phyloP scores from a whole-genome alignment of 2,888 invertebrate genomes.

The Drymonia ruficornis region DNA sequence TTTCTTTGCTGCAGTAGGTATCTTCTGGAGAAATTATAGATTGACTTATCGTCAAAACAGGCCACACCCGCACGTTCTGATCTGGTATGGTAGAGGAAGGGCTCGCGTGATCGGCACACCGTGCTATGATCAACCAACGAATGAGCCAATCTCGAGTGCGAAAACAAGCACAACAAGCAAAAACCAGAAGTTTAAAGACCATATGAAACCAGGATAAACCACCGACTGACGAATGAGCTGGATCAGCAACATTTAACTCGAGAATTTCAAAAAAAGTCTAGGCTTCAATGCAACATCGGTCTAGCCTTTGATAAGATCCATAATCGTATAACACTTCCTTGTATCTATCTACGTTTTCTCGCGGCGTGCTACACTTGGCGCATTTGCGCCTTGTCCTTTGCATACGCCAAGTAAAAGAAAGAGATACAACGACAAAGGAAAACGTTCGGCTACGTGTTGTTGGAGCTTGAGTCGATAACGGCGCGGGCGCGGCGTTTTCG shows the following conservation, averaged over 20 bases:
- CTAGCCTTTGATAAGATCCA: conserved; percentile 27
- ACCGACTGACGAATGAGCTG: neutral
- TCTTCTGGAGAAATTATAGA: too few species aligned
- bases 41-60: too few species aligned
- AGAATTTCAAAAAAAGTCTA: neutral
- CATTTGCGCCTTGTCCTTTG: conserved; percentile 31
- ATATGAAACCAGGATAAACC: too few species aligned
- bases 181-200: too few species aligned
- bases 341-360: conserved; percentile 30
- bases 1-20: too few species aligned
- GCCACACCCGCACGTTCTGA: too few species aligned
- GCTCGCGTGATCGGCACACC: too few species aligned
- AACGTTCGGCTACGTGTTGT: conserved; percentile 40
- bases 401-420: conserved; percentile 33
- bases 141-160: too few species aligned
- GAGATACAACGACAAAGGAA: conserved; percentile 43
- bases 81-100: too few species aligned
- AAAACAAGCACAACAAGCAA: too few species aligned
- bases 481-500: conserved; percentile 80
- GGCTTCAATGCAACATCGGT: neutral
- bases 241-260: neutral
- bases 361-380: conserved; percentile 24
- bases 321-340: conserved; percentile 35
- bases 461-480: conserved; percentile 55
- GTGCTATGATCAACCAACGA: too few species aligned